Base-by-base conservation (phyloP, 2,888 invertebrate species). In the Andricus quercusramuli region DNA sequence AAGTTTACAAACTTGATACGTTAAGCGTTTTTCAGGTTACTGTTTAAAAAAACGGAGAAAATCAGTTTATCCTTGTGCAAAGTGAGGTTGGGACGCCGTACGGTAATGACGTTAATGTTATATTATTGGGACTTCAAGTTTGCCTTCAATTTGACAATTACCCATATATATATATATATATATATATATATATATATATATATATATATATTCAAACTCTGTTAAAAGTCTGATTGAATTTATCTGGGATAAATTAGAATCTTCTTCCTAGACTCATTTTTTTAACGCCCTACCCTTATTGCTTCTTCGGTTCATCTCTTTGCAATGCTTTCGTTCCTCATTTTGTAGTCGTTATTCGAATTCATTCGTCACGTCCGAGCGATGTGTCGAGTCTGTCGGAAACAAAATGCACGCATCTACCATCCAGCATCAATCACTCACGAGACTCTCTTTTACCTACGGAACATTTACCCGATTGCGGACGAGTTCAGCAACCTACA, bases 341-440 rank as follows among this genome's bases (percentile, higher is more conserved):
- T 80, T 51, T 66, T 78, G 80, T 82, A 83, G 84, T 85, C 82
- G 80, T 83, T 85, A 86, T 86, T 85, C 80, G 81, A 84, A 87
- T 86, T 86, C 87, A 87, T 87, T 85, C 86, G 83, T 88, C 87
- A 88, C 85, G 86, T 84, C 83, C 83, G 78, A 85, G 82, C 82
- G 84, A 84, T 83, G 81, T 78, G 56, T 64, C 79, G 81, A 82
- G 79, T 65, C 82, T 80, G 83, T 85, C 82, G 82, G 83, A 82
- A 83, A 84, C 82, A 74, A 47, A 68, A 22, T 78, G 78, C 66
- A 66, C 68, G 47, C 62, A 41, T 44, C 77, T 64, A 84, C 78
- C 80, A 82, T 83, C 79, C 78, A 59, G 79, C 68, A 84, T 85
- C 84, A 84, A 83, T 85, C 85, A 83, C 78, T 64, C 25, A 15